Base-by-base conservation (phyloP, 2,888 invertebrate genomes). In the Diogma glabrata region DNA sequence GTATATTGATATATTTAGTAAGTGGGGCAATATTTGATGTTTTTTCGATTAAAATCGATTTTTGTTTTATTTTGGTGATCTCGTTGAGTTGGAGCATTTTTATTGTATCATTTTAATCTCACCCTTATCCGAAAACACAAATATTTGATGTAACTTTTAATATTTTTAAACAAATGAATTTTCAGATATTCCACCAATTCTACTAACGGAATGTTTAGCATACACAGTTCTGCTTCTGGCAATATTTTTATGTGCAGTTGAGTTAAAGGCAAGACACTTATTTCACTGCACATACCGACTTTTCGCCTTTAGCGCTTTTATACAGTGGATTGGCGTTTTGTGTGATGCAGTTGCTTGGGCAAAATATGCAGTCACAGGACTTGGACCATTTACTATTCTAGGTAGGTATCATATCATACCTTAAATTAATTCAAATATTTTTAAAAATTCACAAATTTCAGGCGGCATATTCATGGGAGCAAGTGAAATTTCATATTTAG, bases 261-360 rank as follows among this genome's bases (percentile, higher is more conserved):
- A 88, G 62, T 69, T 93, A 6, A 82, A 82, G 61, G 76, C 83
- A 0, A 75, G 90, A 3, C 87, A 91, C 61, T 71, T 94, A 1
- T 75, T 92, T 33, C 93, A 94, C 65, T 77, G 87, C 2, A 92
- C 93, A 0, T 94, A 91, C 72, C 90, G 91, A 64, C 68, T 94
- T 61, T 94, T 85, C 64, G 75, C 88, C 30, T 60, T 76, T 3
- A 87, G 91, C 0, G 73, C 86, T 9, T 67, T 78, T 24, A 69
- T 82, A 20, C 88, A 92, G 64, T 77, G 83, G 56, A 60, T 76
- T 5, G 87, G 87, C 2, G 76, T 91, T 1, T 64, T 85, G 40
- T 66, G 86, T 23, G 77, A 83, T 57, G 78, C 78, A 47, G 69
- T 87, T 40, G 81, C 84, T 8, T 87, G 84, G 61, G 76, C 85